phyloP scores from a whole-genome alignment of 2,888 invertebrate genomes.

The Trisateles emortualis region DNA sequence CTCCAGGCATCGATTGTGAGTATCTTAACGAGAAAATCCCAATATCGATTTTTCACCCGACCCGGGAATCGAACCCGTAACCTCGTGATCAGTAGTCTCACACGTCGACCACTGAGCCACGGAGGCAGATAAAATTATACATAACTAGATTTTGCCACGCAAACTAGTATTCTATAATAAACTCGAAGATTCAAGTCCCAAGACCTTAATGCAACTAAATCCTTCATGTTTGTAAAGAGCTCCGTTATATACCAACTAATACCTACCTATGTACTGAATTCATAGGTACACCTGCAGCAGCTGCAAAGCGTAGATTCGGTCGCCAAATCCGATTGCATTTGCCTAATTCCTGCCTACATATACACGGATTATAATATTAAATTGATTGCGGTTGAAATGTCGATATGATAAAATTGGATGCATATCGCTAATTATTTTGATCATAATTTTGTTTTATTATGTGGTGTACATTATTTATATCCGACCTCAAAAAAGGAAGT shows the following conservation, averaged over 20 bases:
- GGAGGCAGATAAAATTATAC: too few relatives aligned
- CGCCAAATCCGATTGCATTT: slow-evolving; percentile 46
- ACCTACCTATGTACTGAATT: slow-evolving; percentile 1
- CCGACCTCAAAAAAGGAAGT: too few relatives aligned
- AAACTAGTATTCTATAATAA: too few relatives aligned
- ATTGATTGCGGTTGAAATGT: slow-evolving; percentile 6
- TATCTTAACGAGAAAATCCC: too few relatives aligned
- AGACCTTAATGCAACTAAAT: too few relatives aligned
- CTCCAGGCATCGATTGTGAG: too few relatives aligned
- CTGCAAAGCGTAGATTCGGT: slow-evolving; percentile 37
- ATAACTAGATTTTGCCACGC: too few relatives aligned
- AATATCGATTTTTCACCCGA: too few relatives aligned
- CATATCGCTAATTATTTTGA: neutral
- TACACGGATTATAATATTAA: slow-evolving; percentile 13
- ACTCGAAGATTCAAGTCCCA: too few relatives aligned
- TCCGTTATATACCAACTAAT: neutral
- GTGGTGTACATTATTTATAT: neutral
- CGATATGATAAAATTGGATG: neutral
- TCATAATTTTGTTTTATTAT: neutral
- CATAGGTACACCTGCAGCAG: slow-evolving; percentile 21
- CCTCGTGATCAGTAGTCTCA: too few relatives aligned
- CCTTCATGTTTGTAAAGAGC: neutral
- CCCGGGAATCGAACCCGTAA: too few relatives aligned
- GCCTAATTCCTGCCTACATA: slow-evolving; percentile 36
- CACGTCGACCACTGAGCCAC: too few relatives aligned